Evolutionary conservation across 2,797 vertebrate species (phyloP).

Genomic region (Macrochelys suwanniensis): DNA sequence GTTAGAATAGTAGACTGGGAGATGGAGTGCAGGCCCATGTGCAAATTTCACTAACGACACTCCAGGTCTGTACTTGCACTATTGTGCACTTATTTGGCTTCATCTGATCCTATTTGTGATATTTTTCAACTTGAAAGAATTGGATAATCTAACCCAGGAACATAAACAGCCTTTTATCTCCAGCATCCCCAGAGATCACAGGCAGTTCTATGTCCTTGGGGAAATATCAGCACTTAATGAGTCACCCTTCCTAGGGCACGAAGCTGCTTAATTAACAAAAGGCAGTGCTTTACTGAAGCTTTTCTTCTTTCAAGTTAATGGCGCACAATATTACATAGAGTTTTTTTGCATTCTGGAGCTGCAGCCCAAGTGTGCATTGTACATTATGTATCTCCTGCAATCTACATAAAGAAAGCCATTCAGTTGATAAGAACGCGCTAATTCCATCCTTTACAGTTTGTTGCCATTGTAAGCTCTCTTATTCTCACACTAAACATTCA

Average conservation of each 20-base stretch:
- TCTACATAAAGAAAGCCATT: not conserved
- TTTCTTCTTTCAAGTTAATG: conserved; percentile 56
- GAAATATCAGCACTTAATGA: conserved; percentile 34
- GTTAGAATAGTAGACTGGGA: conserved; percentile 6
- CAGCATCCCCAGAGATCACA: conserved; percentile 32
- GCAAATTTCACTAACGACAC: not conserved
- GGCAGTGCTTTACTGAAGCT: conserved; percentile 8
- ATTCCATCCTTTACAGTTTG: not conserved
- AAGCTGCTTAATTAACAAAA: conserved; percentile 71
- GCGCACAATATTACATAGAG: not conserved
- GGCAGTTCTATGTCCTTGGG: conserved; percentile 34
- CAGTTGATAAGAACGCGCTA: fast-evolving
- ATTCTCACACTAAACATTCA: not conserved
- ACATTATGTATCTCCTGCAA: not conserved
- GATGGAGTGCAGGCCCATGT: not conserved
- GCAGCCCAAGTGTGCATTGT: fast-evolving
- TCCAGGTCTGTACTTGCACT: not conserved
- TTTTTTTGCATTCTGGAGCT: not conserved
- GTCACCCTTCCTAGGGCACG: conserved; percentile 44
- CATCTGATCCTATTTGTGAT: conserved; percentile 20
- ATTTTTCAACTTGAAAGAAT: conserved; percentile 63
- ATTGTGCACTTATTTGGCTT: not conserved
- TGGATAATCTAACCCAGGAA: conserved; percentile 42
- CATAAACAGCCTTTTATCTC: conserved; percentile 59
- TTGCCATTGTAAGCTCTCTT: not conserved